phyloP scores from a whole-genome alignment of 2,888 invertebrate species.

The Eilema griseolum region DNA sequence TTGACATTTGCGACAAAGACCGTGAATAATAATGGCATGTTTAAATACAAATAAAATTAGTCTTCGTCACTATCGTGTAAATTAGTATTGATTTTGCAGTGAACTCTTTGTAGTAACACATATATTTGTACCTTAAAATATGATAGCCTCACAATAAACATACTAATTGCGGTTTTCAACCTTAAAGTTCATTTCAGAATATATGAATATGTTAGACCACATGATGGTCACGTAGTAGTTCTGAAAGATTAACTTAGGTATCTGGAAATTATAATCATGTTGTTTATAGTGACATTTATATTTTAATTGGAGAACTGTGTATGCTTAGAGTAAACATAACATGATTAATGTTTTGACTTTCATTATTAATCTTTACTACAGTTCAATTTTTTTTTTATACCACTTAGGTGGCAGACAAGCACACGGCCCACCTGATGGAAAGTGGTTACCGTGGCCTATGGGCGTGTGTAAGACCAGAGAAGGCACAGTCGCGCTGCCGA shows the following conservation, averaged over 20 bases:
- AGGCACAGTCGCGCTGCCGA: no score
- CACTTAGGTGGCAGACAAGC: no score
- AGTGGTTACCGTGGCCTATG: no score
- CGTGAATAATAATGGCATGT: slow-evolving; percentile 52
- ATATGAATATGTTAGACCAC: background rate
- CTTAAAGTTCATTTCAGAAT: background rate
- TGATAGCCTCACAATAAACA: background rate
- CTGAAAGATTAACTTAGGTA: background rate
- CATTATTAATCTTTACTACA: background rate
- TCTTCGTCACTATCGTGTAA: slow-evolving; percentile 33
- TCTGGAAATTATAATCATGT: background rate
- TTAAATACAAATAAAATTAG: slow-evolving; percentile 39
- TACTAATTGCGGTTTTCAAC: background rate
- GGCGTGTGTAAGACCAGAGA: no score
- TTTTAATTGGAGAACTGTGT: background rate
- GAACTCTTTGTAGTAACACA: slow-evolving; percentile 23
- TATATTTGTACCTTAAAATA: background rate
- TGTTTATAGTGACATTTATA: background rate
- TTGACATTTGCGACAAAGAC: slow-evolving; percentile 65
- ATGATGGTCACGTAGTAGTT: background rate
- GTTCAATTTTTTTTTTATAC: no score
- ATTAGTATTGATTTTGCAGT: slow-evolving; percentile 43
- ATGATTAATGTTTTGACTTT: background rate
- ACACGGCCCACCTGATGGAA: no score
- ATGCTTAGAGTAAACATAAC: background rate